Evolutionary conservation across 2,797 vertebrate genomes (phyloP), one percentile per base, ranked within the genome.

Genomic region (Gadopsis marmoratus): DNA sequence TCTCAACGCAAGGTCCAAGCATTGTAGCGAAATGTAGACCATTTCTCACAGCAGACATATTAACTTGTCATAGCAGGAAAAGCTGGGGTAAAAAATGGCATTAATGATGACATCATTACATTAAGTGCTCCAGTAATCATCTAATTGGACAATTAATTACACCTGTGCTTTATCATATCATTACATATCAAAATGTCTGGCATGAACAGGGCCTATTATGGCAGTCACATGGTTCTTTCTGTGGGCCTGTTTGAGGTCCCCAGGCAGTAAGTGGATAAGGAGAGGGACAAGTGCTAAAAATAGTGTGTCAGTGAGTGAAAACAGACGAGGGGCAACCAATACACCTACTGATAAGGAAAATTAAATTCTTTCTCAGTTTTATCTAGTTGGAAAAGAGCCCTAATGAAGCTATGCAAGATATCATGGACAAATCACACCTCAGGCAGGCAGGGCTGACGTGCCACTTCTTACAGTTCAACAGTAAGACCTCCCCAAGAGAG

Each of bases 291-390:
- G 88, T 76, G 91, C 89, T 93, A 90, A 92, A 92, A 93, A 86
- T 76, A 88, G 74, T 41, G 79, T 93, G 86, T 81, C 82, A 59
- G 70, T 88, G 88, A 92, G 84, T 67, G 81, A 88, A 89, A 86
- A 79, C 86, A 92, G 91, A 90, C 7, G 23, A 55, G 48, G 63
- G 58, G 45, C 45, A 67, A 75, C 56, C 51, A 67, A 67, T 86
- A 74, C 60, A 78, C 71, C 63, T 55, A 65, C 56, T 72, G 93
- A 94, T 94, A 95, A 92, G 63, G 63, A 79, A 91, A 88, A 92
- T 83, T n/a, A 89, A 92, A 92, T 93, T 90, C 89, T 82, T 90
- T 83, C 68, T 53, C 69, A n/a, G 63, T 72, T 89, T 87, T 91
- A 92, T 91, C 86, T 79, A 2, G 73, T 63, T 89, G 64, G 79